phyloP scores from a whole-genome alignment of 1,140 invertebrate species.

The Panulirus ornatus region DNA sequence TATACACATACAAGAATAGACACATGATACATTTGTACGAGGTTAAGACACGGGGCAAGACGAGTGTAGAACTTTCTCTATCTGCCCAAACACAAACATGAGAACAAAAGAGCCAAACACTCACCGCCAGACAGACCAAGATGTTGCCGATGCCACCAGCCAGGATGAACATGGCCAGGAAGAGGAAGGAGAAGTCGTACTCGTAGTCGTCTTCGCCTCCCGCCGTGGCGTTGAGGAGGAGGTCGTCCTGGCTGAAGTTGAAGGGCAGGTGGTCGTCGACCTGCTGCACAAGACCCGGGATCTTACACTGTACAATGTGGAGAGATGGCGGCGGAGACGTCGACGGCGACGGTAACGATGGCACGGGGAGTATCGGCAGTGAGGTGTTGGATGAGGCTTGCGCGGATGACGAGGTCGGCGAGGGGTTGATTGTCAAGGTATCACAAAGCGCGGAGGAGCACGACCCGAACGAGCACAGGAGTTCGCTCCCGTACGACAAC shows the following conservation, averaged over 20 bases:
- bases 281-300: slow-evolving; percentile 9
- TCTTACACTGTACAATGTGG: slow-evolving; percentile 4
- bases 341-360: slow-evolving; percentile 28
- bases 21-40: background rate
- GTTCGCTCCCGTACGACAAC: slow-evolving; percentile 44
- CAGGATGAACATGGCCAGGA: slow-evolving; percentile 73
- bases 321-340: slow-evolving; percentile 20
- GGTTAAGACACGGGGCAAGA: background rate
- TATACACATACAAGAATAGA: no score
- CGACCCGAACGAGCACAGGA: slow-evolving; percentile 59
- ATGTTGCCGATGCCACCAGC: slow-evolving; percentile 73
- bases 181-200: slow-evolving; percentile 73
- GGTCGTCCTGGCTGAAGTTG: slow-evolving; percentile 37
- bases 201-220: slow-evolving; percentile 37
- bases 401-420: background rate
- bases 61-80: no score
- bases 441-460: slow-evolving; percentile 51
- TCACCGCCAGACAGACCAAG: slow-evolving; percentile 78
- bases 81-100: background rate
- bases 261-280: background rate
- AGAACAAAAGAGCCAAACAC: background rate
- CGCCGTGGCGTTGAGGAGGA: slow-evolving; percentile 32
- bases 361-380: slow-evolving; percentile 43
- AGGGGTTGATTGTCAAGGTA: slow-evolving; percentile 21
- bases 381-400: slow-evolving; percentile 21